Evolutionary conservation across 1,140 invertebrate genomes (phyloP), one percentile per base, ranked within the genome.

Genomic region (Eriocheir sinensis): DNA sequence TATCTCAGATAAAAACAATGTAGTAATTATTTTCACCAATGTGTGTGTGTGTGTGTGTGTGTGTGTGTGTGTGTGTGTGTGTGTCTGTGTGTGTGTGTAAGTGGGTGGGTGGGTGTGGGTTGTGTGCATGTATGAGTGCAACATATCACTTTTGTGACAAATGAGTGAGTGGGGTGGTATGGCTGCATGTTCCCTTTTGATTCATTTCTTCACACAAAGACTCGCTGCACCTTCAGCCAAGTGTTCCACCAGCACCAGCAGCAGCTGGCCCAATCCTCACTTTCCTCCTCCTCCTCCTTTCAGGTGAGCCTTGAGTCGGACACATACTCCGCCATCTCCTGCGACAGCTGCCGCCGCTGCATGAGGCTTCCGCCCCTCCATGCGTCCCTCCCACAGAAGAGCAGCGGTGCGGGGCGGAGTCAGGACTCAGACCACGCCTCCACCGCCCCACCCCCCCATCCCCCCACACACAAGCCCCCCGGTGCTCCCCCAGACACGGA

Each of bases 321-420:
- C 53, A 94, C 95, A 32, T 96, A 96, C 34, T 95, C 94, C 3
- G 96, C 72, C 34, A 97, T 97, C 48, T 96, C 96, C 44, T 97
- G 97, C 44, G 96, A 96, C n/a, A 94, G 96, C 40, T 96, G 96
- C 17, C 40, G 95, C 0, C 94, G 94, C 4, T 94, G 96, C 72
- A 91, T 92, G 34, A 48, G 94, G 12, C 96, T 96, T 36, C 96
- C 96, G n/a, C 95, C 93, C 0, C 96, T 96, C 27, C 96, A 95
- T 4, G 12, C 81, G 30, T 89, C 88, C n/a, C 79, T 81, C 21
- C 88, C 93, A 3, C 89, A 90, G 21, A 94, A 90, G 80, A 44
- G 40, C 17, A 90, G 40, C 81, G 30, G 80, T 85, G 36, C 32
- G 0, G 53, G n/a, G 30, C 72, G 79, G 17, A 80, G 72, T 15